Conservation (phyloP, 2,888 invertebrate species). For the Bellardia pandia region DNA sequence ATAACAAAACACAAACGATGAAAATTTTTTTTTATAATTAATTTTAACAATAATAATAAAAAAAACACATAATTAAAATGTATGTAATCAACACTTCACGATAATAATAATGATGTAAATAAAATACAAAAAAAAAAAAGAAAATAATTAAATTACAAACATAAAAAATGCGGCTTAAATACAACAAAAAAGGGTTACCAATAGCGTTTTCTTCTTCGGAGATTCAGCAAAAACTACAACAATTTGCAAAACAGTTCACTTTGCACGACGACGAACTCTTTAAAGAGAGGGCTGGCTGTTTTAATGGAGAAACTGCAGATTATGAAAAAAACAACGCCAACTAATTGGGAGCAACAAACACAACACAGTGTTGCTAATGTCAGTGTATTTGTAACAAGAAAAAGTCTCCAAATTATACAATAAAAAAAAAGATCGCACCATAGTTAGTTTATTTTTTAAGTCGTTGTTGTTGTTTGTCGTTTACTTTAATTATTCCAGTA, state of each 20-base stretch:
- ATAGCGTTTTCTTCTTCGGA: constrained; percentile 17
- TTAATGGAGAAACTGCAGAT: constrained; percentile 18
- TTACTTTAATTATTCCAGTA: constrained; percentile 48
- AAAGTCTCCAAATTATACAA: constrained; percentile 66
- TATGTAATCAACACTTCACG: constrained; percentile 35
- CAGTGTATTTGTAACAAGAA: constrained; percentile 15
- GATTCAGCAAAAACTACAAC: constrained; percentile 57
- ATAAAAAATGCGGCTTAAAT: constrained; percentile 66
- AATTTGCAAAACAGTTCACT: constrained; percentile 52
- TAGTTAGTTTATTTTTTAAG: constrained; percentile 36
- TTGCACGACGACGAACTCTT: neutral
- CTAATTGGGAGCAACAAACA: constrained; percentile 38
- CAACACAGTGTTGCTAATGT: neutral
- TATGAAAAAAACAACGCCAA: constrained; percentile 47
- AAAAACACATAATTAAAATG: constrained; percentile 28
- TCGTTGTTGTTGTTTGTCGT: constrained; percentile 35
- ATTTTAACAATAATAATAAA: constrained; percentile 37
- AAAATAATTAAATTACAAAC: constrained; percentile 24
- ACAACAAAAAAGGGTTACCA: constrained; percentile 62
- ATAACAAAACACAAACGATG: constrained; percentile 65
- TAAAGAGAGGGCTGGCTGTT: constrained; percentile 32
- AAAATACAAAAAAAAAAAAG: constrained; percentile 19
- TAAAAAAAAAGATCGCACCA: constrained; percentile 66
- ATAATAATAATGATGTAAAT: constrained; percentile 48
- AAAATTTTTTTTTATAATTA: constrained; percentile 66